A percentile compares a stretch with the other conserved stretches of the same genome.
These are phyloP conservation scores for Prunella fulvescens DNA, from an alignment of 2,113 vertebrate genomes.

Conservation along the genomic window DNA sequence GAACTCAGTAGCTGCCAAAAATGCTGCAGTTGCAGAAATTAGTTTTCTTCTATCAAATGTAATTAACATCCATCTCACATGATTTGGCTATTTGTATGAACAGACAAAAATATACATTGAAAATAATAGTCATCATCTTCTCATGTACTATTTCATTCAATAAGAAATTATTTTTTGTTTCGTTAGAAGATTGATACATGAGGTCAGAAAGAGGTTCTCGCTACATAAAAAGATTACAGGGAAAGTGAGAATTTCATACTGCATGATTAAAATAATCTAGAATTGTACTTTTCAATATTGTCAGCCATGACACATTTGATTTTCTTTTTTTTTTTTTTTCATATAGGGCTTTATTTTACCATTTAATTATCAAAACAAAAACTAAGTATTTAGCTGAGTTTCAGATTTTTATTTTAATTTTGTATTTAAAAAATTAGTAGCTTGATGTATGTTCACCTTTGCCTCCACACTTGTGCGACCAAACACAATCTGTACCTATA, in stretches of 20 bases:
- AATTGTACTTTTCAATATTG: background rate
- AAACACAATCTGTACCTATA: background rate
- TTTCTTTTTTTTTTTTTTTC: slow-evolving; percentile 7
- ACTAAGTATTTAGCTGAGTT: background rate
- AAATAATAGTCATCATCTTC: slow-evolving; percentile 15
- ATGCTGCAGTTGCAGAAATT: slow-evolving; percentile 45
- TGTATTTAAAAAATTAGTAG: background rate
- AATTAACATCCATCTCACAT: background rate
- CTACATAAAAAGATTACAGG: background rate
- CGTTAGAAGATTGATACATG: background rate
- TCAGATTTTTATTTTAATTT: background rate
- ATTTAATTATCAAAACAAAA: background rate
- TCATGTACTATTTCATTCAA: slow-evolving; percentile 2
- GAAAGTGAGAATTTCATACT: background rate
- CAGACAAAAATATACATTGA: slow-evolving; percentile 19
- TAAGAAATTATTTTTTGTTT: background rate
- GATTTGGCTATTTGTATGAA: background rate
- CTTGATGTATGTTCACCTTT: background rate
- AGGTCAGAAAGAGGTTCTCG: background rate
- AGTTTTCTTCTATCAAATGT: background rate
- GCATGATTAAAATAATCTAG: background rate
- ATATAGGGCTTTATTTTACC: background rate
- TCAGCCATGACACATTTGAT: background rate
- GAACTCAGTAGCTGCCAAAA: slow-evolving; percentile 33
- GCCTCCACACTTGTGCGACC: background rate